phyloP scores from a whole-genome alignment of 2,797 vertebrate genomes.

The Muscicapa comitata region DNA sequence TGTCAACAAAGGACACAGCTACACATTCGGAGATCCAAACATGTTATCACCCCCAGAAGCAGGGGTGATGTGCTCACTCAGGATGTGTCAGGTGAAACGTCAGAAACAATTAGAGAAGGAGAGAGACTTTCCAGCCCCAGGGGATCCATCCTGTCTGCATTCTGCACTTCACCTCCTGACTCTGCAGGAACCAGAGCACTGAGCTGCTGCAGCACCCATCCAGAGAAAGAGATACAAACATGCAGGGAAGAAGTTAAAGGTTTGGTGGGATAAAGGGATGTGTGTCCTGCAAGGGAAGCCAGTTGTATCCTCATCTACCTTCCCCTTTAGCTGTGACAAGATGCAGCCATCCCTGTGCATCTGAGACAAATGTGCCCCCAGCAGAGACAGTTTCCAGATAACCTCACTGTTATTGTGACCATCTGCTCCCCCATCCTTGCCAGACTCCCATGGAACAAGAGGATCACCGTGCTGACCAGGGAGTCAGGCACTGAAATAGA shows the following conservation, averaged over 20 bases:
- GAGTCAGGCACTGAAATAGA: conserved; percentile 2
- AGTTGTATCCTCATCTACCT: background rate
- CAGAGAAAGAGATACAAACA: background rate
- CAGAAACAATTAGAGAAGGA: conserved; percentile 26
- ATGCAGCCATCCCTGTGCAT: background rate
- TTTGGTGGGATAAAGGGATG: background rate
- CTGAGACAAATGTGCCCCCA: background rate
- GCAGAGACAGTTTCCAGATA: background rate
- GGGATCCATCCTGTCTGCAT: conserved; percentile 13
- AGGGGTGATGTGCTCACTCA: background rate
- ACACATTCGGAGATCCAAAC: background rate
- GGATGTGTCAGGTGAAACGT: conserved; percentile 42
- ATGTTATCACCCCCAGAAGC: background rate
- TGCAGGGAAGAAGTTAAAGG: background rate
- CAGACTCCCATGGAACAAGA: background rate
- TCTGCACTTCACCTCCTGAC: background rate
- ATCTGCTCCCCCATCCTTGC: conserved; percentile 24
- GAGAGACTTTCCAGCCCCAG: background rate
- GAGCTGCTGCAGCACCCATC: background rate
- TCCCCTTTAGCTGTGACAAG: background rate
- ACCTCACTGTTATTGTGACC: background rate
- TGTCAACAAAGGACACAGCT: background rate
- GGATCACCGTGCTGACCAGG: background rate
- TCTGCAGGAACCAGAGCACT: background rate
- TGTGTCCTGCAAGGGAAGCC: background rate